Conservation (phyloP, 2,888 invertebrate genomes). For the Tricholauxania praeusta region DNA sequence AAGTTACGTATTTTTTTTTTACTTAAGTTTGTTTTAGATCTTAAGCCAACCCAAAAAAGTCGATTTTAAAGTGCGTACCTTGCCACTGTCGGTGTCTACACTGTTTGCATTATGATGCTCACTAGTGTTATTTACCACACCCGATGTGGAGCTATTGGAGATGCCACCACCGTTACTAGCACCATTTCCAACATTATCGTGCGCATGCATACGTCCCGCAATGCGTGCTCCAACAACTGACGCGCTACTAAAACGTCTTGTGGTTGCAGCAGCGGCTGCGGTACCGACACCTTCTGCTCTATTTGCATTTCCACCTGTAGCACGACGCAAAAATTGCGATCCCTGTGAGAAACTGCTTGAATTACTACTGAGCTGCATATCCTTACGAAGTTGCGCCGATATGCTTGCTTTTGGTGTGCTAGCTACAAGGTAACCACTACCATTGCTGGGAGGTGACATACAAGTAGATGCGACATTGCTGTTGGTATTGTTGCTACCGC, state of each 20-base stretch:
- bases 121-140: conserved; percentile 33
- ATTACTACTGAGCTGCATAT: conserved; percentile 54
- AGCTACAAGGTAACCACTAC: conserved; percentile 44
- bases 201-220: conserved; percentile 42
- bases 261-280: conserved; percentile 26
- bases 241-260: conserved; percentile 61
- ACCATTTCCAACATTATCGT: conserved; percentile 40
- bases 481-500: conserved; percentile 8
- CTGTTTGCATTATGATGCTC: conserved; percentile 46
- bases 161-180: conserved; percentile 25
- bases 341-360: conserved; percentile 48
- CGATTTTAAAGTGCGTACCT: conserved; percentile 69
- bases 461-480: conserved; percentile 29
- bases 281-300: conserved; percentile 5
- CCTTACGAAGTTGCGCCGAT: conserved; percentile 57
- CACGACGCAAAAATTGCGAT: conserved; percentile 45
- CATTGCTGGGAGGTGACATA: not conserved
- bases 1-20: conserved; percentile 38
- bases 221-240: conserved; percentile 52
- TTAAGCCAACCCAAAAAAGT: conserved; percentile 68
- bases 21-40: conserved; percentile 56
- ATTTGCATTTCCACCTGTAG: conserved; percentile 36
- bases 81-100: conserved; percentile 65
- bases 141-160: conserved; percentile 50
- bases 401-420: conserved; percentile 51